These are phyloP conservation scores for Xylocopa sonorina DNA, from an alignment of 1,140 invertebrate genomes.

Conservation along the genomic window DNA sequence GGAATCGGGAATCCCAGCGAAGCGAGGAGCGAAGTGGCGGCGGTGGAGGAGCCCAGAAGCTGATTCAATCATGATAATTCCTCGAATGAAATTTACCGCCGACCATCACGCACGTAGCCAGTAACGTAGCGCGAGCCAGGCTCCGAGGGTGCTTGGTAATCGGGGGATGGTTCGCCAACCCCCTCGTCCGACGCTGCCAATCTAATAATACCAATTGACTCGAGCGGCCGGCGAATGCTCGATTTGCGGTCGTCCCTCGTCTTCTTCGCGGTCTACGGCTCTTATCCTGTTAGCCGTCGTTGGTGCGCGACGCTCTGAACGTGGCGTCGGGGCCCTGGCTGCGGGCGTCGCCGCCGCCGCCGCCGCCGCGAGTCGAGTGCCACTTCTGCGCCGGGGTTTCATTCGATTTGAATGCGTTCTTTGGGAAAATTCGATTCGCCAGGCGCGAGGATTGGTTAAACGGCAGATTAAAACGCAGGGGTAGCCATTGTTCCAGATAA, in stretches of 20 bases:
- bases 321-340: constrained; percentile 30
- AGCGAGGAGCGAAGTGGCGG: constrained; percentile 60
- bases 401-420: constrained; percentile 41
- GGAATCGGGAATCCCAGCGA: constrained; percentile 60
- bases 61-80: constrained; percentile 83
- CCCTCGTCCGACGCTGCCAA: constrained; percentile 71
- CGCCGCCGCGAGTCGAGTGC: constrained; percentile 47
- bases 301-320: constrained; percentile 45
- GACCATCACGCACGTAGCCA: constrained; percentile 78
- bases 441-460: not conserved
- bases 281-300: constrained; percentile 65
- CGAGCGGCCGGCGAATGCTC: constrained; percentile 75
- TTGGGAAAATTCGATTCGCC: constrained; percentile 39
- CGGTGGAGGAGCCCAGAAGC: constrained; percentile 70
- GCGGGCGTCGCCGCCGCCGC: not conserved
- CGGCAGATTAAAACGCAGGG: not conserved
- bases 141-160: constrained; percentile 59
- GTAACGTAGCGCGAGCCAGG: constrained; percentile 54
- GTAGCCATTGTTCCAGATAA: not conserved
- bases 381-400: constrained; percentile 27
- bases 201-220: constrained; percentile 83
- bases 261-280: constrained; percentile 63
- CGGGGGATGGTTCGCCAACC: constrained; percentile 74
- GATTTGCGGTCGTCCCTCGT: constrained; percentile 76
- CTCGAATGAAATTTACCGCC: constrained; percentile 81